Evolutionary conservation across 2,797 vertebrate genomes (phyloP).

Genomic region (Telmatherina bonti): DNA sequence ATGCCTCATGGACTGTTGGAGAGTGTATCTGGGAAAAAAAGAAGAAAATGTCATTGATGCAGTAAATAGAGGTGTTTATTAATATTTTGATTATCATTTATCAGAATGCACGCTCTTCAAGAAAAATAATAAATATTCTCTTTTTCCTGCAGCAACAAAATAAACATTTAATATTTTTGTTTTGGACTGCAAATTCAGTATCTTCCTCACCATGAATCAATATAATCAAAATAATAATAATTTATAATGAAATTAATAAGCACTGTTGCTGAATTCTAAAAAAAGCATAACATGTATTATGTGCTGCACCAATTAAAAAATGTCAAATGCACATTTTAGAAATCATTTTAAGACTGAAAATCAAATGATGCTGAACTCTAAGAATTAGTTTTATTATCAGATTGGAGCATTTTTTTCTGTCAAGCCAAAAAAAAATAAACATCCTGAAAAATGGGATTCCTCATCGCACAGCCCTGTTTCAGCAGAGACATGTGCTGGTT

Average conservation of each 20-base stretch:
- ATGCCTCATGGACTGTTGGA: constrained; percentile 48
- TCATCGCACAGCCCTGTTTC: constrained; percentile 18
- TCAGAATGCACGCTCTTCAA: not conserved
- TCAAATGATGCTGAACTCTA: not conserved
- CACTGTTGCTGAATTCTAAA: not conserved
- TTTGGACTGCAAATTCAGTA: not conserved
- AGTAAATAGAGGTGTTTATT: constrained; percentile 18
- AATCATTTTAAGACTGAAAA: not conserved
- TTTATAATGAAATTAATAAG: not conserved
- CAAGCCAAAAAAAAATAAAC: not conserved
- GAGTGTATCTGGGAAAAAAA: not conserved
- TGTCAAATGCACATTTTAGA: not conserved
- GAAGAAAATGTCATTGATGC: constrained; percentile 20
- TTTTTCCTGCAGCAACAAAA: not conserved
- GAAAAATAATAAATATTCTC: not conserved
- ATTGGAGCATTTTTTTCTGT: not conserved
- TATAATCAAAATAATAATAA: not conserved
- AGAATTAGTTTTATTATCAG: no score
- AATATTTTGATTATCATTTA: not conserved
- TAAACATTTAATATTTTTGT: not conserved
- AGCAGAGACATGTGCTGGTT: constrained; percentile 41
- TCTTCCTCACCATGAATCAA: not conserved
- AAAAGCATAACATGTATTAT: not conserved
- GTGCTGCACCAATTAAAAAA: not conserved
- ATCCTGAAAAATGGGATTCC: not conserved